Evolutionary conservation across 2,797 vertebrate species (phyloP).

Genomic region (Sebastes minor): DNA sequence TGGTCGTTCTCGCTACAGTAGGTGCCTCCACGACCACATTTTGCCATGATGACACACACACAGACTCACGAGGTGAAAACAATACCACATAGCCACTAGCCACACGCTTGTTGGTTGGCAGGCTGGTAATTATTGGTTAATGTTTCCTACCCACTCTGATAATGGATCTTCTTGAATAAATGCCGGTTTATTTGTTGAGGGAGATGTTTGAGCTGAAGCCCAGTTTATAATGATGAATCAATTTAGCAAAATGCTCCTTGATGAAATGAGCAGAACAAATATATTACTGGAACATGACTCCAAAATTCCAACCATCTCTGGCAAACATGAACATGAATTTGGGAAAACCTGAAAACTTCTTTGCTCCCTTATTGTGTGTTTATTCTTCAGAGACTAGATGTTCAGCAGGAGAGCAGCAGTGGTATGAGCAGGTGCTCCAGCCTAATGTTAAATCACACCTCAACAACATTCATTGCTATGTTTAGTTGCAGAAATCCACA

Average conservation of each 20-base stretch:
- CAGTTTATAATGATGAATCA: background rate
- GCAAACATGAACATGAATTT: background rate
- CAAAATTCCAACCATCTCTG: background rate
- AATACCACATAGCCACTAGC: no score
- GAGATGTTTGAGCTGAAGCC: conserved; percentile 5
- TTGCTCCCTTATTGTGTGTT: background rate
- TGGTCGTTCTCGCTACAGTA: no score
- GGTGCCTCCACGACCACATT: no score
- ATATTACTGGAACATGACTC: background rate
- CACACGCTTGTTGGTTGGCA: no score
- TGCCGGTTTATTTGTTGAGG: conserved; percentile 23
- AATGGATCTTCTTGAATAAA: background rate
- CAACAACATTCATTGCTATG: background rate
- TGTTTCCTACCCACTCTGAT: background rate
- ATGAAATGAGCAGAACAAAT: background rate
- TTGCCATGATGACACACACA: no score
- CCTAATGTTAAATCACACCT: background rate
- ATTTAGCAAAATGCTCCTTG: conserved; percentile 6
- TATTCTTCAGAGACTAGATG: background rate
- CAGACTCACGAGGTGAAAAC: no score
- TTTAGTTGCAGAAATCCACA: conserved; percentile 15
- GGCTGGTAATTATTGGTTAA: background rate
- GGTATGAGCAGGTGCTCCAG: background rate
- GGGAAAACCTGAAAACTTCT: background rate
- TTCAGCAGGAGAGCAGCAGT: background rate